Conservation (phyloP, 2,797 vertebrate species). For the Helicolenus hilgendorfi region DNA sequence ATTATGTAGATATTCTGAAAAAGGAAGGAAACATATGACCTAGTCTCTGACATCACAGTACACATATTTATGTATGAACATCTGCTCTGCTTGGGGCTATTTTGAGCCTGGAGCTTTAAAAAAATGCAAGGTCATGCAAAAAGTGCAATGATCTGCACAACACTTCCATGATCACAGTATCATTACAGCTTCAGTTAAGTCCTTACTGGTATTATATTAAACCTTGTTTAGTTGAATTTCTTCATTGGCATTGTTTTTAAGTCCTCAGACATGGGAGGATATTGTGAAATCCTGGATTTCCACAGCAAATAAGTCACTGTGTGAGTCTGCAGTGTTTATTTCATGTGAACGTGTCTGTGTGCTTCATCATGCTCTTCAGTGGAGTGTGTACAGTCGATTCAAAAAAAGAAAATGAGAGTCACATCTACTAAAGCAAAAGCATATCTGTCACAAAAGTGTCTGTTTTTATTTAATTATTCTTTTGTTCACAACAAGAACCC, state of each 20-base stretch:
- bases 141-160: conserved; percentile 15
- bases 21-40: conserved; percentile 50
- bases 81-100: conserved; percentile 77
- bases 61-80: conserved; percentile 87
- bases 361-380: conserved; percentile 6
- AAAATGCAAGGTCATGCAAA: conserved; percentile 68
- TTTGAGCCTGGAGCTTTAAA: conserved; percentile 56
- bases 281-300: conserved; percentile 62
- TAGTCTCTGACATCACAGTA: conserved; percentile 65
- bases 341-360: background rate
- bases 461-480: background rate
- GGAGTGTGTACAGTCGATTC: background rate
- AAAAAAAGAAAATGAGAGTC: conserved; percentile 1
- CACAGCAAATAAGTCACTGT: conserved; percentile 23
- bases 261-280: conserved; percentile 21
- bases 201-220: conserved; percentile 16
- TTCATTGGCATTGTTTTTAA: background rate
- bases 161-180: conserved; percentile 47
- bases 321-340: background rate
- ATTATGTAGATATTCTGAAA: conserved; percentile 9
- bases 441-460: conserved; percentile 7
- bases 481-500: background rate
- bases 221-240: conserved; percentile 20
- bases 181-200: background rate
- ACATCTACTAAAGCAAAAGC: background rate